Conservation (phyloP, 2,113 vertebrate genomes). For the Meles meles region DNA sequence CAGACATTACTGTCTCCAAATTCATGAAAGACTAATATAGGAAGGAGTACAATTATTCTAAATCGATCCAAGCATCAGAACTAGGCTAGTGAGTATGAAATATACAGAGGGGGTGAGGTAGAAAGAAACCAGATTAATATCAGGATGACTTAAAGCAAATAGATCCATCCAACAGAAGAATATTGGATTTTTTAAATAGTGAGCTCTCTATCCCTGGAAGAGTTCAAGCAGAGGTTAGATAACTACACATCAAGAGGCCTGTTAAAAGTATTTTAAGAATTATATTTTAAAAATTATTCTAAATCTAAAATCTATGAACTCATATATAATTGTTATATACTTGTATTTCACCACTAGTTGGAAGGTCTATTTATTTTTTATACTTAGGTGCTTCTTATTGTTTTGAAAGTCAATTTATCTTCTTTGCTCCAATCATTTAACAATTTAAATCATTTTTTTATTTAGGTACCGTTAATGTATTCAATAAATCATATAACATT, state of each 20-base stretch:
- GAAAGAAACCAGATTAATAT: neutral
- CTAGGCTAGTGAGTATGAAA: neutral
- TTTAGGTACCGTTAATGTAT: neutral
- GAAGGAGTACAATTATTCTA: neutral
- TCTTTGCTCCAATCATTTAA: neutral
- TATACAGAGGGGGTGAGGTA: neutral
- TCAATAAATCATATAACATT: neutral
- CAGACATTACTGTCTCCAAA: neutral
- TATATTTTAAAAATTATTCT: neutral
- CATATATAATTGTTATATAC: neutral
- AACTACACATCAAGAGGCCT: neutral
- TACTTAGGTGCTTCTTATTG: neutral
- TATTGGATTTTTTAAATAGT: neutral
- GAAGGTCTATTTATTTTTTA: neutral
- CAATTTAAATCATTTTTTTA: slow-evolving; percentile 11
- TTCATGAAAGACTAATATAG: neutral
- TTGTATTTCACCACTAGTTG: neutral
- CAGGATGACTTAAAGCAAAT: neutral
- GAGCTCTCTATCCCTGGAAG: neutral
- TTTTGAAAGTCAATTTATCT: slow-evolving; percentile 9
- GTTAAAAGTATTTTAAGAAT: neutral
- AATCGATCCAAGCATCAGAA: neutral
- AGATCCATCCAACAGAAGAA: neutral
- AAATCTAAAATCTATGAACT: neutral
- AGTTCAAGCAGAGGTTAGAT: neutral